phyloP scores from a whole-genome alignment of 2,113 vertebrate genomes.

The Onychorhynchus coronatus region DNA sequence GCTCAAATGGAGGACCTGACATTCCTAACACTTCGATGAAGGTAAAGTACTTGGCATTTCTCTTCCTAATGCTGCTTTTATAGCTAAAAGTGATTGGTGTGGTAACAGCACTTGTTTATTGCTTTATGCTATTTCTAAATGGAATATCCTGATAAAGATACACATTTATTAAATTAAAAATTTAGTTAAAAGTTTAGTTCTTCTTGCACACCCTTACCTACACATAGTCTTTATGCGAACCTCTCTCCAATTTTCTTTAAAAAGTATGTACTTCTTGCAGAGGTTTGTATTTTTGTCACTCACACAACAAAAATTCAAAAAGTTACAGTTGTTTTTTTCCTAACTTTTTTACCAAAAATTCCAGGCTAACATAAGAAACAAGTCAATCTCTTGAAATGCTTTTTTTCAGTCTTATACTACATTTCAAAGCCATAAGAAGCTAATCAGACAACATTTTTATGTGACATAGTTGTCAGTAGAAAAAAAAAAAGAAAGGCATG shows the following conservation, averaged over 20 bases:
- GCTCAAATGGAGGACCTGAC: neutral
- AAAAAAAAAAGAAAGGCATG: slow-evolving; percentile 11
- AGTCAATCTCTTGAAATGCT: neutral
- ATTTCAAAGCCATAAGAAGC: slow-evolving; percentile 30
- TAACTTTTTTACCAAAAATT: neutral
- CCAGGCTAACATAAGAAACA: neutral
- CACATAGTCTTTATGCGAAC: no score
- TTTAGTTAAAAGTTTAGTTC: neutral
- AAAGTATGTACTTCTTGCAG: neutral
- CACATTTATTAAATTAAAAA: neutral
- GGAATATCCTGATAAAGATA: neutral
- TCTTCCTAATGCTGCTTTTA: neutral
- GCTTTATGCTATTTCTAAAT: neutral
- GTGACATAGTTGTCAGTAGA: slow-evolving; percentile 11
- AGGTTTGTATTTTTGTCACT: neutral
- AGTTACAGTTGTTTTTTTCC: neutral
- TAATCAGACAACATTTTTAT: slow-evolving; percentile 20
- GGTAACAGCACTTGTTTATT: neutral
- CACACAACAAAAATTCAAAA: neutral
- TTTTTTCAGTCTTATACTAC: neutral
- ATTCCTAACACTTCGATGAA: neutral
- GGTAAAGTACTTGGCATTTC: neutral
- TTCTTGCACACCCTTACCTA: neutral
- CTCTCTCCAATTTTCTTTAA: neutral
- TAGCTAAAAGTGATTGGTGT: neutral